A percentile compares a stretch with the other conserved stretches of the same genome.
phyloP scores from a whole-genome alignment of 2,797 vertebrate species.

The Vultur gryphus region DNA sequence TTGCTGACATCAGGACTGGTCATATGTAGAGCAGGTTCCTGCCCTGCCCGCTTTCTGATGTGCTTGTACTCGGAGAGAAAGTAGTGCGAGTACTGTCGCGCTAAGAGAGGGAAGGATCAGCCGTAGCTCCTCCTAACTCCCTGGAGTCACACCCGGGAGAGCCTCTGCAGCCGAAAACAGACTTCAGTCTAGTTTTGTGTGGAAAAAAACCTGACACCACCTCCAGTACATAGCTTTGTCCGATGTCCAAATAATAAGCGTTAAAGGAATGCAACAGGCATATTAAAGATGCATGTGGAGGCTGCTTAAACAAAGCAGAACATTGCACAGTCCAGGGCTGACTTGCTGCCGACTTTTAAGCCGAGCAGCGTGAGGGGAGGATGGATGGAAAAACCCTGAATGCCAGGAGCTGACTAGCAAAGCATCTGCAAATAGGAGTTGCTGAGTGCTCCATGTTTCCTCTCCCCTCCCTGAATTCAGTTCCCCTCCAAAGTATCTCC shows the following conservation, averaged over 20 bases:
- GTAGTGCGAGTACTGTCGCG: accelerated
- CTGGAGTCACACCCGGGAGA: background rate
- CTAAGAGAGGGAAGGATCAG: background rate
- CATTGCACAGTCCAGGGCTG: background rate
- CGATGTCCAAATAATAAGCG: background rate
- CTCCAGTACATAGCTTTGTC: background rate
- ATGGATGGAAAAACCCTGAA: background rate
- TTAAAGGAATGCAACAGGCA: background rate
- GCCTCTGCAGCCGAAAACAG: background rate
- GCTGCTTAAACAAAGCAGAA: background rate
- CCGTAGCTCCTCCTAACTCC: accelerated
- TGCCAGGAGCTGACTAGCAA: background rate
- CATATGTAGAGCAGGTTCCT: background rate
- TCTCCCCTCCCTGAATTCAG: background rate
- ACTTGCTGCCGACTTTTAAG: background rate
- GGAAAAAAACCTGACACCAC: background rate
- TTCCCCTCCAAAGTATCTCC: background rate
- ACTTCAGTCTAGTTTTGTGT: background rate
- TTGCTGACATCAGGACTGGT: background rate
- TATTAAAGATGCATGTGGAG: background rate
- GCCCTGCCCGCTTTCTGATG: background rate
- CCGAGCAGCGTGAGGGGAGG: background rate
- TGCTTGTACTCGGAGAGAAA: background rate
- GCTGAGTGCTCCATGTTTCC: background rate
- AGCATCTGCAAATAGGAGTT: background rate